Conservation (phyloP, 1,140 invertebrate species). For the Apis dorsata region DNA sequence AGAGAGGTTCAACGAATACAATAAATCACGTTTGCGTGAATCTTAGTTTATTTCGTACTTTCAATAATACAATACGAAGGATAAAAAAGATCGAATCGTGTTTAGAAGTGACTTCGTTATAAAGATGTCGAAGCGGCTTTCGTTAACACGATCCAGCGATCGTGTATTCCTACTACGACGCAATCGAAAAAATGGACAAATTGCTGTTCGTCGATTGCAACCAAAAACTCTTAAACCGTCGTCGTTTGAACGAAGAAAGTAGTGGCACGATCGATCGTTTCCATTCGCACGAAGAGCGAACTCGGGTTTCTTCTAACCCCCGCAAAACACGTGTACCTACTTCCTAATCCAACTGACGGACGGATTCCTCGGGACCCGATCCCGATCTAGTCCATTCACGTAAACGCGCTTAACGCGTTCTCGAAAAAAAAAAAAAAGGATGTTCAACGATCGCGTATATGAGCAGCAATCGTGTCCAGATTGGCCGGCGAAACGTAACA, state of each 20-base stretch:
- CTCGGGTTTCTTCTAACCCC: neutral
- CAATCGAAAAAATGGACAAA: neutral
- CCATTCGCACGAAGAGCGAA: neutral
- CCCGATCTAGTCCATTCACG: neutral
- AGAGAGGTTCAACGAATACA: too few relatives aligned
- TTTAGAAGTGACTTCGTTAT: too few relatives aligned
- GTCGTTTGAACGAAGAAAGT: neutral
- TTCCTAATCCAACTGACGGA: neutral
- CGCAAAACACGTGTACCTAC: neutral
- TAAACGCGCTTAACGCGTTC: neutral
- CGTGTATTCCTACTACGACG: neutral
- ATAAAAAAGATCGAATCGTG: too few relatives aligned
- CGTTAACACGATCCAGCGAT: neutral
- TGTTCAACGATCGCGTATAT: neutral
- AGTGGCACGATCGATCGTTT: neutral
- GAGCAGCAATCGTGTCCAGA: neutral
- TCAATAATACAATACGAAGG: too few relatives aligned
- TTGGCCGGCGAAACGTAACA: slow-evolving; percentile 13
- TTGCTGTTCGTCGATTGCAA: neutral
- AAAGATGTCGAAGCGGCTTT: too few relatives aligned
- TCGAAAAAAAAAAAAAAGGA: slow-evolving; percentile 7
- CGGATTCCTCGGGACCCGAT: neutral
- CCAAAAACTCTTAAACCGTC: neutral
- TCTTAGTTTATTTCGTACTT: too few relatives aligned
- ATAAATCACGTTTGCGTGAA: too few relatives aligned